phyloP scores from a whole-genome alignment of 2,113 vertebrate species.

The Hirundichthys speculiger region DNA sequence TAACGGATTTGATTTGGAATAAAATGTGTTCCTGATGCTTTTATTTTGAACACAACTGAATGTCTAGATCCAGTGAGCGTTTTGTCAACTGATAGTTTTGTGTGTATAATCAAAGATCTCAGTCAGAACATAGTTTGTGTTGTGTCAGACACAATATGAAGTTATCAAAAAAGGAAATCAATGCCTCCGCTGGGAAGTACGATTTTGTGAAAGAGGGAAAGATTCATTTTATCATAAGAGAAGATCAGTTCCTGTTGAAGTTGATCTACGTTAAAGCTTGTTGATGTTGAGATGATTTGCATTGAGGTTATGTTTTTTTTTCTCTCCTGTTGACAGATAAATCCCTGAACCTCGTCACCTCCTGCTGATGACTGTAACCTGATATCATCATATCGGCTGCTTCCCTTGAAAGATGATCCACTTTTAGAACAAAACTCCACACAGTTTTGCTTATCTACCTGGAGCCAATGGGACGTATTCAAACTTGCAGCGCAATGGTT shows the following conservation, averaged over 20 bases:
- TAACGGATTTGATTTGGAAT: too few relatives aligned
- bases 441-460: neutral
- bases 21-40: too few relatives aligned
- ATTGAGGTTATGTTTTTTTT: neutral
- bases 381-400: neutral
- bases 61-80: too few relatives aligned
- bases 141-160: too few relatives aligned
- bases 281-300: neutral
- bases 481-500: conserved; percentile 31
- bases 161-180: too few relatives aligned
- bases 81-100: too few relatives aligned
- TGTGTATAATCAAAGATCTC: too few relatives aligned
- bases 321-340: conserved; percentile 17
- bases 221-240: too few relatives aligned
- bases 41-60: too few relatives aligned
- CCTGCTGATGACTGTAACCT: conserved; percentile 12
- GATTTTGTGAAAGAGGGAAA: too few relatives aligned
- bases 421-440: neutral
- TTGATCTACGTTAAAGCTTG: neutral
- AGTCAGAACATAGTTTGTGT: too few relatives aligned
- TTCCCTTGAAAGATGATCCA: conserved; percentile 16
- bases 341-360: neutral
- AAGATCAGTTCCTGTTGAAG: neutral
- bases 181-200: too few relatives aligned
- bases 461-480: conserved; percentile 37